Percentiles rank a stretch among this genome's conserved stretches.
phyloP scores from a whole-genome alignment of 2,888 invertebrate species.

The Julus scandinavius region DNA sequence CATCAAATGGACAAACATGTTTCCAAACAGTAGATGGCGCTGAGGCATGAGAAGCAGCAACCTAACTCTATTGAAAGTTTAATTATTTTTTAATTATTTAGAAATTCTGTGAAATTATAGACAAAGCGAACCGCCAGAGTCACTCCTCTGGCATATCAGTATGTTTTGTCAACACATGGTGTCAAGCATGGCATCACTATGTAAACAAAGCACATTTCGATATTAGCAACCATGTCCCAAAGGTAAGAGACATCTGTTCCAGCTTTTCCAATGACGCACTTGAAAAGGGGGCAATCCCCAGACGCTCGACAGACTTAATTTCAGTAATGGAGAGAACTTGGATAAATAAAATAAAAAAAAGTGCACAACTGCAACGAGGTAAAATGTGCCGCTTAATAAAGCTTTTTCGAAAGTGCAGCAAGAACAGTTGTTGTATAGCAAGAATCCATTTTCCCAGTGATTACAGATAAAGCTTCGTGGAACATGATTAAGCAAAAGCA shows the following conservation, averaged over 20 bases:
- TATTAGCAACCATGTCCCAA: neutral
- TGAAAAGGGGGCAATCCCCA: neutral
- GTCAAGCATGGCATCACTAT: neutral
- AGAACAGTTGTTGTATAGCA: neutral
- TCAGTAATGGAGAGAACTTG: constrained; percentile 7
- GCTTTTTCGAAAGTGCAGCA: neutral
- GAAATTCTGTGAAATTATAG: neutral
- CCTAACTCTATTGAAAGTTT: neutral
- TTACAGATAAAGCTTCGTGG: neutral
- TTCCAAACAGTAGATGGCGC: neutral
- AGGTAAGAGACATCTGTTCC: constrained; percentile 11
- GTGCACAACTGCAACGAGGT: neutral
- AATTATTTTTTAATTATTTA: neutral
- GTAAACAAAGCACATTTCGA: neutral
- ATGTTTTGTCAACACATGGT: constrained; percentile 1
- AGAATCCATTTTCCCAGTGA: neutral
- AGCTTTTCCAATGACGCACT: constrained; percentile 12
- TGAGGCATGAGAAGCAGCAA: no score
- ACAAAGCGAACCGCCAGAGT: neutral
- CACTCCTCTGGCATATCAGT: neutral
- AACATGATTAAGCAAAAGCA: constrained; percentile 16
- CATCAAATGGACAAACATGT: no score
- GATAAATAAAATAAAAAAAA: neutral
- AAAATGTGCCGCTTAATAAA: neutral
- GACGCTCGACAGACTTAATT: constrained; percentile 21